phyloP scores from a whole-genome alignment of 1,140 invertebrate genomes.

The Eciton burchellii region DNA sequence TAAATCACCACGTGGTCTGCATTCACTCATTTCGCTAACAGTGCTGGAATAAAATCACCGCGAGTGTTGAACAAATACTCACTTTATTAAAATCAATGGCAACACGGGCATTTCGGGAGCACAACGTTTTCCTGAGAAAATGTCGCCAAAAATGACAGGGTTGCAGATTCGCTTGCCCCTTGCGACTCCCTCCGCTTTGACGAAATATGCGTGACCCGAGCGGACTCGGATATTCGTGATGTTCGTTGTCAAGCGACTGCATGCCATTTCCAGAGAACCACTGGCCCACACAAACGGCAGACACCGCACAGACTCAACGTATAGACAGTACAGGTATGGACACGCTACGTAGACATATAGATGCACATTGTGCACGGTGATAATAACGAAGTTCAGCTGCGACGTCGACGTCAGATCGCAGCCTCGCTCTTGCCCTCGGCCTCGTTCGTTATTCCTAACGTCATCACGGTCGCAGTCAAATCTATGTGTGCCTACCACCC shows the following conservation, averaged over 20 bases:
- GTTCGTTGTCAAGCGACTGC: not conserved
- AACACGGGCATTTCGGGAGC: not conserved
- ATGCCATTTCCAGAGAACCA: slow-evolving; percentile 33
- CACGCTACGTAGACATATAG: slow-evolving; percentile 12
- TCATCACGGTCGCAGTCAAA: slow-evolving; percentile 60
- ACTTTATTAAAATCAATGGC: too few species aligned
- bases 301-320: slow-evolving; percentile 34
- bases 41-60: too few species aligned
- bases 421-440: slow-evolving; percentile 69
- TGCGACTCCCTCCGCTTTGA: not conserved
- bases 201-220: not conserved
- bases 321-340: slow-evolving; percentile 19
- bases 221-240: not conserved
- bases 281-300: not conserved
- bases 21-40: too few species aligned
- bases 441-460: slow-evolving; percentile 73
- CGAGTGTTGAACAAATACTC: too few species aligned
- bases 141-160: not conserved
- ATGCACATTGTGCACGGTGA: slow-evolving; percentile 39
- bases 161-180: not conserved
- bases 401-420: slow-evolving; percentile 61
- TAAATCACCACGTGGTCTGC: not conserved
- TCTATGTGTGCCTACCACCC: slow-evolving; percentile 59
- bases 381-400: slow-evolving; percentile 55
- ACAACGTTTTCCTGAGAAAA: not conserved